Evolutionary conservation across 2,888 invertebrate genomes (phyloP).

Genomic region (Belgica antarctica): DNA sequence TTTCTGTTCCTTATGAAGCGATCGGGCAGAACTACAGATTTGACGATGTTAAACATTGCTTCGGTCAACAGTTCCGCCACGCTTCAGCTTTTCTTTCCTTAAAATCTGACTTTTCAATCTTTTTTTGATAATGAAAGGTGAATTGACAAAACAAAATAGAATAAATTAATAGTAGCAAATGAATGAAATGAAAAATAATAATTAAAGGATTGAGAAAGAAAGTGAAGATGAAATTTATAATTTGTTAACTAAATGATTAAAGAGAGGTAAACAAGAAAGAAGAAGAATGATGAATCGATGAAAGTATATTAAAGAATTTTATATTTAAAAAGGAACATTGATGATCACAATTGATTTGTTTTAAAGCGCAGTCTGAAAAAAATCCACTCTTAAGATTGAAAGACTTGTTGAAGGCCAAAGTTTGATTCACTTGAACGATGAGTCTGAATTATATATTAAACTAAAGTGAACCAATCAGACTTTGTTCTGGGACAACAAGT

Average conservation of each 20-base stretch:
- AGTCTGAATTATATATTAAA: slow-evolving; percentile 44
- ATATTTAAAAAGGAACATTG: slow-evolving; percentile 21
- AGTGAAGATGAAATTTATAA: slow-evolving; percentile 41
- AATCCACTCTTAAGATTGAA: not conserved
- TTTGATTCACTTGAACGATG: slow-evolving; percentile 33
- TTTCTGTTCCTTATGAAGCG: slow-evolving; percentile 7
- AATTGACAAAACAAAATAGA: slow-evolving; percentile 38
- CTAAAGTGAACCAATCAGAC: not conserved
- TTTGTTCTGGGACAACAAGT: not conserved
- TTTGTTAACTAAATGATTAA: slow-evolving; percentile 44
- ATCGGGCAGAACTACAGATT: not conserved
- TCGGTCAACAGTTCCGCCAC: not conserved
- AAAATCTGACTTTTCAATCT: not conserved
- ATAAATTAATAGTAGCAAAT: slow-evolving; percentile 44
- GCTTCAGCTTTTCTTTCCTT: not conserved
- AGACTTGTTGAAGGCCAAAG: not conserved
- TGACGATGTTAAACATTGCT: slow-evolving; percentile 13
- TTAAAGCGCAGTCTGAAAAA: not conserved
- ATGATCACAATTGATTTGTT: slow-evolving; percentile 15
- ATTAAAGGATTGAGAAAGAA: slow-evolving; percentile 35
- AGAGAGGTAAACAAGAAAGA: slow-evolving; percentile 17
- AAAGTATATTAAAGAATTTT: slow-evolving; percentile 22
- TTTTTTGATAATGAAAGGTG: too few species aligned
- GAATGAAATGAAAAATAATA: slow-evolving; percentile 44
- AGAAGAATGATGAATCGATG: slow-evolving; percentile 2